Conservation (phyloP, 2,113 vertebrate genomes). For the Oreocharis arfaki region DNA sequence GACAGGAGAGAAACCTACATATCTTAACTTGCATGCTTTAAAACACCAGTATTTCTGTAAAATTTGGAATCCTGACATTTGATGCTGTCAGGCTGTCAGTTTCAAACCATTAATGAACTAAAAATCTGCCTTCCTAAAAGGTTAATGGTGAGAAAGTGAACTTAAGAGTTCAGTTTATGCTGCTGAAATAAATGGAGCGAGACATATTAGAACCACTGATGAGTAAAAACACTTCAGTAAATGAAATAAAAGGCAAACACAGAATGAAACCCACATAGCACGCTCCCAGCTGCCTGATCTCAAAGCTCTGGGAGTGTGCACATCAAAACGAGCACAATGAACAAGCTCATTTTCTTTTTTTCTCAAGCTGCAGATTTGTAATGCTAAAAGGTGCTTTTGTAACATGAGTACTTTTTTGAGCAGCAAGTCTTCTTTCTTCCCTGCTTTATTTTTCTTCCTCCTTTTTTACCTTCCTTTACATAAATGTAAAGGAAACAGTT, state of each 20-base stretch:
- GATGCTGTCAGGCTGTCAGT: neutral
- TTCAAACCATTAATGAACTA: slow-evolving; percentile 19
- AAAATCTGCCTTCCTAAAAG: slow-evolving; percentile 20
- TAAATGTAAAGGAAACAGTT: neutral
- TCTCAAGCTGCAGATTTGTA: neutral
- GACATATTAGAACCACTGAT: slow-evolving; percentile 41
- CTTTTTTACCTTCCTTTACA: neutral
- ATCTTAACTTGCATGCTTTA: neutral
- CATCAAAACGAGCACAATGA: neutral
- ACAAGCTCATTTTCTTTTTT: neutral
- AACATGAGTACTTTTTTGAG: neutral
- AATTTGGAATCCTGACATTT: neutral
- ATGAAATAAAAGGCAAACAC: slow-evolving; percentile 5
- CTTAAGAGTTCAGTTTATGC: slow-evolving; percentile 9
- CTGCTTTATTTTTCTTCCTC: neutral
- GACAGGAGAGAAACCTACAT: neutral
- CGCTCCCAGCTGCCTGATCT: neutral
- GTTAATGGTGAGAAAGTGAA: slow-evolving; percentile 17
- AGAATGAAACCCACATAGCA: slow-evolving; percentile 8
- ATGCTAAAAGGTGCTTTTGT: neutral
- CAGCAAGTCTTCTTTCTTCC: neutral
- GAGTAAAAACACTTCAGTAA: slow-evolving; percentile 49
- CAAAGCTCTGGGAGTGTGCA: neutral
- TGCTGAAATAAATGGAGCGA: slow-evolving; percentile 51
- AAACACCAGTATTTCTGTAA: neutral